Evolutionary conservation across 2,113 vertebrate genomes (phyloP), one percentile per base, ranked within the genome.

Genomic region (Gnathonemus echidnorhynchus): DNA sequence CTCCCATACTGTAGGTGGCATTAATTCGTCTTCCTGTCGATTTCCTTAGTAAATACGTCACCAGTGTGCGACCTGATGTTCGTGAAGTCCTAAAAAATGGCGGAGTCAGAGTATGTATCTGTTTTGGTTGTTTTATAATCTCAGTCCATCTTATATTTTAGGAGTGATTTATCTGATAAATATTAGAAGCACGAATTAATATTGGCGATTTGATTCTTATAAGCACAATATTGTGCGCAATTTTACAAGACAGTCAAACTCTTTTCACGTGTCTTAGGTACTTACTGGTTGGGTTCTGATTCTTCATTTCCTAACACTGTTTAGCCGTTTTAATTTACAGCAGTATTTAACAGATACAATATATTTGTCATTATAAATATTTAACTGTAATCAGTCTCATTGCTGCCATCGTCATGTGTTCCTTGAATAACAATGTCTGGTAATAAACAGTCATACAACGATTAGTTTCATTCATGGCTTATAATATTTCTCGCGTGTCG

Each of bases 31-130:
- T 53, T 86, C 15, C 17, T n/a, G 42, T 39, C 35, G n/a, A 24
- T 45, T 1, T 24, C 9, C 15, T 62, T 27, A 1, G 31, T 53
- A 5, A 46, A 88, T 88, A 91, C 92, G 92, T 93, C 90, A 94
- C 90, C 10, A 1, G 0, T 0, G 4, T 11, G 92, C 92, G 94
- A 91, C 93, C 19, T 3, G 24, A 74, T 31, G 4, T 1, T 4
- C 21, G 39, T 0, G 0, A 8, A 10, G 2, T 13, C 0, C 74
- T 1, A 74, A 42, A 27, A 88, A 84, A 94, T 95, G 95, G 95
- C 95, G 0, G 95, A 95, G 74, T 9, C 92, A 0, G 94, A 93
- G 94, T 95, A 89, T 1, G 95, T 94, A 35, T 89, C 45, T 56
- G 0, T 24, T 8, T 88, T 56, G 86, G 24, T 70, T 91, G 83